Evolutionary conservation across 1,140 invertebrate species (phyloP).

Genomic region (Amphibalanus amphitrite): DNA sequence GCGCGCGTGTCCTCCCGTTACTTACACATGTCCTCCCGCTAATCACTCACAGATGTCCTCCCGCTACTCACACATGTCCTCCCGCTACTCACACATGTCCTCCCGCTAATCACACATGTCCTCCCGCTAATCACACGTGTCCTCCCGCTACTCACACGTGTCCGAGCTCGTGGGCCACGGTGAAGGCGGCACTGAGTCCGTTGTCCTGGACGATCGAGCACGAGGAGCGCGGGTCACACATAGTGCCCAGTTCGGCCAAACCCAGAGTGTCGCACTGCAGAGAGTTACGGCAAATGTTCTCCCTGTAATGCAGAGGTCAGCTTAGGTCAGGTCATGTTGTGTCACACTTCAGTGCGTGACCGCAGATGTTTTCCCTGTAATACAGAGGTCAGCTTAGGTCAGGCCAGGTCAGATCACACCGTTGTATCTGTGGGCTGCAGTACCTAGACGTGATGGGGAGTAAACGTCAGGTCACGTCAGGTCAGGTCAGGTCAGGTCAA

Average conservation of each 20-base stretch:
- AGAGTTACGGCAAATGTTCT: constrained; percentile 54
- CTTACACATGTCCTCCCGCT: too few relatives aligned
- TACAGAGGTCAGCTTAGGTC: neutral
- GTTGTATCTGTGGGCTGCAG: neutral
- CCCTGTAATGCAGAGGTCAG: constrained; percentile 32
- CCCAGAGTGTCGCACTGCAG: constrained; percentile 57
- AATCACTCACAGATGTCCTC: too few relatives aligned
- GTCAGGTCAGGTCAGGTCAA: neutral
- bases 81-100: too few relatives aligned
- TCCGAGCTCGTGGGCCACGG: constrained; percentile 78
- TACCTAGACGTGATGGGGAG: neutral
- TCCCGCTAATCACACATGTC: too few relatives aligned
- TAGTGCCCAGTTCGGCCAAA: constrained; percentile 62
- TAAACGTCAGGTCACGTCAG: neutral
- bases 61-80: too few relatives aligned
- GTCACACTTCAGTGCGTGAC: neutral
- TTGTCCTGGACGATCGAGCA: constrained; percentile 83
- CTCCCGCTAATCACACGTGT: neutral
- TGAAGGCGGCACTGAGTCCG: constrained; percentile 74
- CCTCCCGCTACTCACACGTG: constrained; percentile 50
- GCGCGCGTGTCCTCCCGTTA: too few relatives aligned
- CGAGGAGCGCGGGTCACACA: constrained; percentile 53
- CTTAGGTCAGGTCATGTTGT: neutral
- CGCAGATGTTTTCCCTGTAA: neutral
- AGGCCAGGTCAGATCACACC: neutral